Evolutionary conservation across 2,797 vertebrate species (phyloP).

Genomic region (Staurois parvus): DNA sequence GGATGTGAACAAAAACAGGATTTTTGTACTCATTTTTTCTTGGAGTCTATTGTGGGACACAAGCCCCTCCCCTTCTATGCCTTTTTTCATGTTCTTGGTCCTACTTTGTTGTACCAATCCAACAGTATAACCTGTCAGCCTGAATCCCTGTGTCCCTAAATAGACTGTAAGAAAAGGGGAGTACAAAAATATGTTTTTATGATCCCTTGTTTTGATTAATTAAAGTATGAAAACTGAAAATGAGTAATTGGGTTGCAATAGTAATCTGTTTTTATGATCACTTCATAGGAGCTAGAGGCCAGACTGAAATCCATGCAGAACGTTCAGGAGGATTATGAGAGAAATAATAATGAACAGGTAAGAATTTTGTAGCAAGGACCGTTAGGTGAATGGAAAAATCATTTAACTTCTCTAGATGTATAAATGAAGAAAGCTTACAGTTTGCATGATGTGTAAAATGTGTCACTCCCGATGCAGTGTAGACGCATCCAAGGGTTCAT

Average conservation of each 20-base stretch:
- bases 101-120: no score
- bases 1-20: no score
- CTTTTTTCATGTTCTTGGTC: no score
- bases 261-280: neutral
- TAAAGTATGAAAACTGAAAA: neutral
- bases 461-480: conserved; percentile 63
- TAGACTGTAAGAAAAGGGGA: no score
- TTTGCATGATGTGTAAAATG: neutral
- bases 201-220: no score
- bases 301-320: conserved; percentile 73
- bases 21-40: no score
- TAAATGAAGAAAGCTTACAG: neutral
- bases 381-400: neutral
- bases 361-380: neutral
- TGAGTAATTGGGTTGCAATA: neutral
- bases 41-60: no score
- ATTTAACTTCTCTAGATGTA: neutral
- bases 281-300: conserved; percentile 74
- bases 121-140: no score
- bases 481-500: conserved; percentile 71
- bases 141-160: no score
- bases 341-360: conserved; percentile 75
- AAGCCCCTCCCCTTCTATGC: no score
- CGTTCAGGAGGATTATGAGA: conserved; percentile 72
- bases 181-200: no score